Base-by-base conservation (phyloP, 2,888 invertebrate species). In the Archips crataeganus region DNA sequence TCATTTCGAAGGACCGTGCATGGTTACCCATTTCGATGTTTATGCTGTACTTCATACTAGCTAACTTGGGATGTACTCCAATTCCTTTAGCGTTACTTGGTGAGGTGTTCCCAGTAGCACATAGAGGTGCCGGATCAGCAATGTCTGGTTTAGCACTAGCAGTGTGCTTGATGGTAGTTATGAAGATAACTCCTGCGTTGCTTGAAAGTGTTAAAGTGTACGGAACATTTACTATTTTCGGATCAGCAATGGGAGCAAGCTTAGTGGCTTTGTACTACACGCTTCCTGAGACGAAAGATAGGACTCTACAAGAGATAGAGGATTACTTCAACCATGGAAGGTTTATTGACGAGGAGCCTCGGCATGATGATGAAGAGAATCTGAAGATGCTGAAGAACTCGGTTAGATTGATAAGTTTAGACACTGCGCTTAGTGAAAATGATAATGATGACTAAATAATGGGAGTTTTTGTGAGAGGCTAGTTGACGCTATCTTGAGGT, bases 171-270 rank as follows among this genome's bases (percentile, higher is more conserved):
- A 80, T 83, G 79, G 23, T 79, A 3, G 81, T 79, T 0, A 77
- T 88, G 6, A 79, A 87, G 70, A 70, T 84, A 8, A 84, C 87
- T 1, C 88, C 88, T 8, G 77, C 80, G 72, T 74, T 87, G 59
- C 70, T 88, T 0, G 77, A 63, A 0, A 80, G 74, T 49, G 61
- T 87, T 0, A 81, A 87, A 66, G 85, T 90, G 0, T 83, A 90
- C 51, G 91, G 91, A 0, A 89, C 89, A 0, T 92, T 91, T 69
- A 79, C 84, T 13, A 84, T 89, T 0, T 88, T 84, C 63, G 90
- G 88, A 2, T 64, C 77, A 1, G 76, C 84, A 0, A 82, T 82
- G 79, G 80, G 77, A 0, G 3, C 80, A 0, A 51, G 79, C 23
- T 62, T 86, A 23, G n/a, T 75, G 0, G 71, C 74, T 0, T 63